Conservation (phyloP, 1,140 invertebrate genomes). For the Aporrectodea caliginosa region DNA sequence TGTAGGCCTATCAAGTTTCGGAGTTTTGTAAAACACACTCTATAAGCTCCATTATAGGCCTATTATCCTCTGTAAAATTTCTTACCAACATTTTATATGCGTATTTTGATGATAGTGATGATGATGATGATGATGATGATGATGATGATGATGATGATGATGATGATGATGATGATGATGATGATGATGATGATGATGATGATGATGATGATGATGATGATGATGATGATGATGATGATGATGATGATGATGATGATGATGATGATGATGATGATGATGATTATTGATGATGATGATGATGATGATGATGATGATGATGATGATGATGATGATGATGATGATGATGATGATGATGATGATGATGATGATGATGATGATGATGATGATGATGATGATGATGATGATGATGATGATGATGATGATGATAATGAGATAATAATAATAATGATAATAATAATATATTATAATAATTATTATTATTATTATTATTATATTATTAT, state of each 20-base stretch:
- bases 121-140: constrained; percentile 69
- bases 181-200: not conserved
- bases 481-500: too few species aligned
- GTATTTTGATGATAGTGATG: too few species aligned
- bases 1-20: too few species aligned
- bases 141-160: not conserved
- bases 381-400: not conserved
- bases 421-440: too few species aligned
- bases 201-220: constrained; percentile 4
- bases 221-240: constrained; percentile 6
- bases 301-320: constrained; percentile 6
- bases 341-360: constrained; percentile 16
- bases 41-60: too few species aligned
- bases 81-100: too few species aligned
- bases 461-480: too few species aligned
- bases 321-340: constrained; percentile 8
- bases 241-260: constrained; percentile 7
- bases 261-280: too few species aligned
- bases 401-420: constrained; percentile 7
- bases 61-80: too few species aligned
- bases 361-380: not conserved
- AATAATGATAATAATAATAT: too few species aligned
- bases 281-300: constrained; percentile 5
- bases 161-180: not conserved
- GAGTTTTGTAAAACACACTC: too few species aligned